phyloP scores from a whole-genome alignment of 2,888 invertebrate species.

The Pandemis cinnamomeana region DNA sequence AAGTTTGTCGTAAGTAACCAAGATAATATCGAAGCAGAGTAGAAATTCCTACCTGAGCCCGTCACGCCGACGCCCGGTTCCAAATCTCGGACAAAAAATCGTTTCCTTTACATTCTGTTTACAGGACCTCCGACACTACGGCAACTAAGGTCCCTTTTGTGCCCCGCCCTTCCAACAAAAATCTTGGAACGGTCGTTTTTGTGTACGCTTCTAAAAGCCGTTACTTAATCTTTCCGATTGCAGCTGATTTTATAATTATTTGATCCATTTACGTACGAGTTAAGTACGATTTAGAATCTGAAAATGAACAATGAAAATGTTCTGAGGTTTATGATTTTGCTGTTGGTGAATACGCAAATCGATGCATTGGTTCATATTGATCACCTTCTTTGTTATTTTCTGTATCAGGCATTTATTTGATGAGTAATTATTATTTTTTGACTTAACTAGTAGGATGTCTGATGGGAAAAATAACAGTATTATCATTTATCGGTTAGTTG shows the following conservation, averaged over 20 bases:
- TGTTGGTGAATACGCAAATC: too few species aligned
- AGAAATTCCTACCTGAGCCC: constrained; percentile 70
- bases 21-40: constrained; percentile 63
- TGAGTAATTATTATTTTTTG: too few species aligned
- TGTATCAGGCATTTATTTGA: too few species aligned
- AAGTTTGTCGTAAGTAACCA: constrained; percentile 70
- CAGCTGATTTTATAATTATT: constrained; percentile 25
- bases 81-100: constrained; percentile 67
- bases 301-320: too few species aligned
- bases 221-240: constrained; percentile 46
- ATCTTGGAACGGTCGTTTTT: constrained; percentile 70
- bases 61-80: constrained; percentile 62
- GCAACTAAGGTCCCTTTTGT: constrained; percentile 71
- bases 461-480: neutral
- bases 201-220: constrained; percentile 59
- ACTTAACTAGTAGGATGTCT: neutral
- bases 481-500: constrained; percentile 5
- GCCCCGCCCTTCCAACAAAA: constrained; percentile 56
- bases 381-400: too few species aligned
- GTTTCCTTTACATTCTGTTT: constrained; percentile 79
- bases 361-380: too few species aligned
- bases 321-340: too few species aligned
- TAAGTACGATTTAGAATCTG: too few species aligned
- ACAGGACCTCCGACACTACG: constrained; percentile 81
- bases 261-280: neutral